Base-by-base conservation (phyloP, 1,140 invertebrate species). In the Trialeurodes vaporariorum region DNA sequence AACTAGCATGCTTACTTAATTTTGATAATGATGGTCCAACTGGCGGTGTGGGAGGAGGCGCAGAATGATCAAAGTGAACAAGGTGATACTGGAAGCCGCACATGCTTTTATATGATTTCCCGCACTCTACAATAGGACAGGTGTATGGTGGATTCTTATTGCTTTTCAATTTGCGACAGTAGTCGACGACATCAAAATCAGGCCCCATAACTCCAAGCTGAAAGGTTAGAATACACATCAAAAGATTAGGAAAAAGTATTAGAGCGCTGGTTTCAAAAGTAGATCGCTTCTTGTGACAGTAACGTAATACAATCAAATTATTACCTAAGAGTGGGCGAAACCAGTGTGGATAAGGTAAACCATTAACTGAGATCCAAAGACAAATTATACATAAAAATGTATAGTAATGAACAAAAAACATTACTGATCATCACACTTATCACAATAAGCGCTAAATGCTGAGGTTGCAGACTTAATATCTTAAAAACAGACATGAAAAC, bases 51-150 rank as follows among this genome's bases (percentile, higher is more conserved):
- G 75, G 76, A 59, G 79, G 80, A 71, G 75, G 76, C 59, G 79
- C 80, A 70, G 90, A 87, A 76, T 93, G 91, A 77, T 93, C 88
- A 79, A 85, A 90, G 75, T 91, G 91, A 67, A 87, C 86, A 69
- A 94, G 79, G 78, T 94, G 92, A 77, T 90, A 91, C 75, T 92
- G 90, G 70, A 94, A 83, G 0, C 92, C 92, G 75, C 85, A 87
- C 67, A 91, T 85, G 70, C 88, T 92, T 79, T 92, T 92, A 77
- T 93, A 94, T 24, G 89, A 85, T 79, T 88, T 90, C 61, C 87
- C 88, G 79, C 92, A 94, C 69, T 88, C 87, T 73, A 87, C 84
- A 59, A 92, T 81, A 13, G 92, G 92, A 75, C 92, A 94, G 72
- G 87, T 84, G 79, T 91, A 93, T 34, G 91, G 91, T 68, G 91